These are phyloP conservation scores for Galerucella calmariensis DNA, from an alignment of 2,888 invertebrate species.

Conservation along the genomic window DNA sequence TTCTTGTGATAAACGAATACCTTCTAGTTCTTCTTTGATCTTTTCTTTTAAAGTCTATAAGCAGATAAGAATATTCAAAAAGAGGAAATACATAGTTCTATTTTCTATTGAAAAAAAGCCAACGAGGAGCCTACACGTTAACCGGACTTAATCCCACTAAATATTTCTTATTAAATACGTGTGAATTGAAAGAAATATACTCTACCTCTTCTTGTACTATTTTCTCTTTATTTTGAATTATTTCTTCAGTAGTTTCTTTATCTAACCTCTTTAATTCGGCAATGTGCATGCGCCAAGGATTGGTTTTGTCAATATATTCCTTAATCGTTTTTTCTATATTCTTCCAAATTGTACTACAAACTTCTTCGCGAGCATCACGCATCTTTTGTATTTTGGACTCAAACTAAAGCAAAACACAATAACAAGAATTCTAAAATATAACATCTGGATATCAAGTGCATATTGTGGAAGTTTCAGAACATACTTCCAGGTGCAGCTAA, in stretches of 20 bases:
- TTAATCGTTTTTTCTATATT: slow-evolving; percentile 55
- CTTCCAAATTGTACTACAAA: slow-evolving; percentile 57
- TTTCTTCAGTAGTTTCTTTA: slow-evolving; percentile 57
- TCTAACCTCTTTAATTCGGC: slow-evolving; percentile 60
- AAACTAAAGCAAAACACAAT: slow-evolving; percentile 51
- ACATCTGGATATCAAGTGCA: background rate
- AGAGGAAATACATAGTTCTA: too few relatives aligned
- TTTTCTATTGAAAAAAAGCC: too few relatives aligned
- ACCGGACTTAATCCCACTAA: too few relatives aligned
- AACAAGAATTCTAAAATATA: too few relatives aligned
- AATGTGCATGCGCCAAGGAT: slow-evolving; percentile 59
- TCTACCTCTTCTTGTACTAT: slow-evolving; percentile 56
- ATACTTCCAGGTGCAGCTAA: background rate
- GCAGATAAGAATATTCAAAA: background rate
- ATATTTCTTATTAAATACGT: too few relatives aligned
- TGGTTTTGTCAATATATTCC: slow-evolving; percentile 57
- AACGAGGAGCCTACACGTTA: too few relatives aligned
- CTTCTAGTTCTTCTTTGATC: slow-evolving; percentile 49
- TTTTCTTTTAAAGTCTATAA: slow-evolving; percentile 49
- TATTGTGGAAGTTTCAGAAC: background rate
- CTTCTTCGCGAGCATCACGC: slow-evolving; percentile 51
- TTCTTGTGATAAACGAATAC: slow-evolving; percentile 44
- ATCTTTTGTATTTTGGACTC: slow-evolving; percentile 51
- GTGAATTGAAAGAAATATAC: background rate
- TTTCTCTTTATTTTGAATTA: slow-evolving; percentile 56